Conservation (phyloP, 2,113 vertebrate species). For the Pelmatolapia mariae region DNA sequence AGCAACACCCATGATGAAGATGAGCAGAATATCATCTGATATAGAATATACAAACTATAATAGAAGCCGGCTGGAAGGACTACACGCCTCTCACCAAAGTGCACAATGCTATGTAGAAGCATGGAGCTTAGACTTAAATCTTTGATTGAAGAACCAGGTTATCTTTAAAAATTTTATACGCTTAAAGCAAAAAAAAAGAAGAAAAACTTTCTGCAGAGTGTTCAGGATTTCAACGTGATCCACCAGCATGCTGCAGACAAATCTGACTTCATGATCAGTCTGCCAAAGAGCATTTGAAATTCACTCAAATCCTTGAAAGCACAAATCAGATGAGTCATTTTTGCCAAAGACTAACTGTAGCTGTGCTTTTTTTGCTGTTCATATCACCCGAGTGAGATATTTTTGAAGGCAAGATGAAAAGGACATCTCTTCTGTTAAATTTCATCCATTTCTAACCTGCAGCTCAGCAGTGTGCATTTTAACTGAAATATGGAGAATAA, state of each 20-base stretch:
- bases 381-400: background rate
- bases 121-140: background rate
- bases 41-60: background rate
- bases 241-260: background rate
- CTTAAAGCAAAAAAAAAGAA: background rate
- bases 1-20: background rate
- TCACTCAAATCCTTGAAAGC: background rate
- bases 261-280: background rate
- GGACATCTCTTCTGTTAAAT: background rate
- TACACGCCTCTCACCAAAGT: background rate
- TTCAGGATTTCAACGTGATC: background rate
- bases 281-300: conserved; percentile 18
- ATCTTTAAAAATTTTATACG: background rate
- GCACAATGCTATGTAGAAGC: background rate
- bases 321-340: conserved; percentile 13
- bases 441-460: background rate
- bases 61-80: background rate
- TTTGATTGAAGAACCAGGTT: background rate
- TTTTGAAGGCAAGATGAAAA: background rate
- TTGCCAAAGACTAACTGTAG: background rate
- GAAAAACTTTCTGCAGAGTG: background rate
- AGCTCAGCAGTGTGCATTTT: background rate
- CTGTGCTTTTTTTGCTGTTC: background rate
- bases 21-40: background rate
- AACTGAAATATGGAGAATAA: background rate